Conservation (phyloP, 2,888 invertebrate species). For the Polyommatus iphigenia region DNA sequence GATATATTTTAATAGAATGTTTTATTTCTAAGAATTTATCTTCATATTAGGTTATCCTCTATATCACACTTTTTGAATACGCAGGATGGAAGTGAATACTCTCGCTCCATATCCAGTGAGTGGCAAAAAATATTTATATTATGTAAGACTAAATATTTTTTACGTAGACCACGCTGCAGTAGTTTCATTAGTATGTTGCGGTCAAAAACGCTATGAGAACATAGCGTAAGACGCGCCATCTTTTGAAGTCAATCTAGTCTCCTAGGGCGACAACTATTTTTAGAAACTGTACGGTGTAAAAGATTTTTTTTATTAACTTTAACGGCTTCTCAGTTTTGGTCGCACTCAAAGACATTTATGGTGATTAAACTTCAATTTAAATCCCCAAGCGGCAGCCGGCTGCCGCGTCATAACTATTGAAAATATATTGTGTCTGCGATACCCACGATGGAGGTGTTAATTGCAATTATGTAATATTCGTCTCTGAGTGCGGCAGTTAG, state of each 20-base stretch:
- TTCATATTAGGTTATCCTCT: not conserved
- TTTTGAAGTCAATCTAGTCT: not conserved
- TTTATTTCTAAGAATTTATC: not conserved
- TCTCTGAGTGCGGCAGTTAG: no score
- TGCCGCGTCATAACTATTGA: no score
- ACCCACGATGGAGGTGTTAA: no score
- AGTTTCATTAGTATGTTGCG: not conserved
- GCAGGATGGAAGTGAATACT: not conserved
- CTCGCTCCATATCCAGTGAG: not conserved
- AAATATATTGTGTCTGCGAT: no score
- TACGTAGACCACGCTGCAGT: not conserved
- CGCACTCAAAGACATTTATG: no score
- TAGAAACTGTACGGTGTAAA: not conserved
- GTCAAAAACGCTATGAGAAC: conserved; percentile 11
- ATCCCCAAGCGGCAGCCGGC: no score
- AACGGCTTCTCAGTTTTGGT: not conserved
- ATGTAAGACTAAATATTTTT: not conserved
- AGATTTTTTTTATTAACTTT: not conserved
- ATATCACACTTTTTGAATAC: not conserved
- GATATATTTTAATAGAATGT: not conserved
- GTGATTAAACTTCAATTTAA: not conserved
- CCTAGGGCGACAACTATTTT: not conserved
- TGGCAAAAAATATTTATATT: conserved; percentile 1
- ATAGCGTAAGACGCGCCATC: conserved; percentile 8
- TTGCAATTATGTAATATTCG: no score